These are phyloP conservation scores for Euproctis similis DNA, from an alignment of 2,888 invertebrate genomes.

Conservation along the genomic window DNA sequence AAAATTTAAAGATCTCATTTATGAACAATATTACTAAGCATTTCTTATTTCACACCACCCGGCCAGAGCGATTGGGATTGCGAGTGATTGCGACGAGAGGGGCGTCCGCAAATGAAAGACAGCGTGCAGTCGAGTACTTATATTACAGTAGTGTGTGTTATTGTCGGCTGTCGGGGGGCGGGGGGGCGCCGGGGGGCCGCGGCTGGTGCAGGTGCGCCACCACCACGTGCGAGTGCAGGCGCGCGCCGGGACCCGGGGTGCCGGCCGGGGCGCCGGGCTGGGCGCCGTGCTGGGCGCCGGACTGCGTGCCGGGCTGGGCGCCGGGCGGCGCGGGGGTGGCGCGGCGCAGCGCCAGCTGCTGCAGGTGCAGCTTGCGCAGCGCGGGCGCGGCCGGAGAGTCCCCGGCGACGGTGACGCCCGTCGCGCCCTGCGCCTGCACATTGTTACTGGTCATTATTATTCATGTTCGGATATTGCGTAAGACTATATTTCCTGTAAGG, in stretches of 20 bases:
- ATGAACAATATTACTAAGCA: no score
- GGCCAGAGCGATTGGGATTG: no score
- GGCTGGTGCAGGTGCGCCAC: slow-evolving; percentile 46
- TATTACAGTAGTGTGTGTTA: no score
- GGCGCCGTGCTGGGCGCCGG: slow-evolving; percentile 26
- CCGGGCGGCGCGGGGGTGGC: slow-evolving; percentile 11
- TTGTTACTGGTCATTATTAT: not conserved
- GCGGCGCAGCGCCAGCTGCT: slow-evolving; percentile 40
- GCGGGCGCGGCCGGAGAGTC: slow-evolving; percentile 30
- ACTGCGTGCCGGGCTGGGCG: slow-evolving; percentile 8
- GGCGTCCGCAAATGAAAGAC: no score
- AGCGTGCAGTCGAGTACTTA: no score
- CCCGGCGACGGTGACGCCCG: slow-evolving; percentile 33
- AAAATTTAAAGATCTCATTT: no score
- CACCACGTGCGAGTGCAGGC: slow-evolving; percentile 46
- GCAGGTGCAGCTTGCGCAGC: slow-evolving; percentile 38
- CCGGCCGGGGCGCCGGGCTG: slow-evolving; percentile 2
- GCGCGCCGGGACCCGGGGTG: slow-evolving; percentile 7
- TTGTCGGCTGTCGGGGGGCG: slow-evolving; percentile 7
- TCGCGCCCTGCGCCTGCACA: slow-evolving; percentile 55
- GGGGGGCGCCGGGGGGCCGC: slow-evolving; percentile 39
- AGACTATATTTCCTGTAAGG: no score
- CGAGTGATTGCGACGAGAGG: no score
- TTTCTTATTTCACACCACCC: no score
- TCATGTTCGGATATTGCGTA: not conserved